A percentile compares a stretch with the other conserved stretches of the same genome.
Evolutionary conservation across 1,140 invertebrate genomes (phyloP).

Genomic region (Brachystomella parvula): DNA sequence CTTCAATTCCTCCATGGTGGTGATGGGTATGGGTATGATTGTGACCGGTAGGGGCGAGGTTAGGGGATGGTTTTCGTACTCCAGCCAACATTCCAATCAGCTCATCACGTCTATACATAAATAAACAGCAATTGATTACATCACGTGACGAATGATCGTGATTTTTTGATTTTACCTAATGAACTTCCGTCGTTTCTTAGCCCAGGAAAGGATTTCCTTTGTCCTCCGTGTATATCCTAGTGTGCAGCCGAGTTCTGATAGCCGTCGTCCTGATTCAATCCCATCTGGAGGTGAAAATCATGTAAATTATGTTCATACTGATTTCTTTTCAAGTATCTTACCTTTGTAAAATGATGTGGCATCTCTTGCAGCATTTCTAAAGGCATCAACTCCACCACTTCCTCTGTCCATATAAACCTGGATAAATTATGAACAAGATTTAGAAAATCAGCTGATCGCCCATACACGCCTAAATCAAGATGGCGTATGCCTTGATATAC

Average conservation of each 20-base stretch:
- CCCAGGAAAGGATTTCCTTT: slow-evolving; percentile 23
- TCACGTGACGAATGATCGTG: neutral
- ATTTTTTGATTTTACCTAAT: slow-evolving; percentile 11
- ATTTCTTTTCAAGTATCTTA: slow-evolving; percentile 2
- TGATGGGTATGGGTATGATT: neutral
- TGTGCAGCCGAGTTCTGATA: slow-evolving; percentile 13
- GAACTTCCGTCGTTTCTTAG: slow-evolving; percentile 14
- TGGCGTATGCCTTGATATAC: no score
- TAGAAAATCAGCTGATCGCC: neutral
- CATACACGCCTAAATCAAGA: neutral
- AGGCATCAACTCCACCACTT: slow-evolving; percentile 13
- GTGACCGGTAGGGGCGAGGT: neutral
- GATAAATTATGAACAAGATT: neutral
- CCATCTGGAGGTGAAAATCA: slow-evolving; percentile 11
- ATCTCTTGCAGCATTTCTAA: slow-evolving; percentile 19
- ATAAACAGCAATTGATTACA: neutral
- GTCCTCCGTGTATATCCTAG: slow-evolving; percentile 10
- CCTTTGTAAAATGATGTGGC: slow-evolving; percentile 23
- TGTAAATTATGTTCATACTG: neutral
- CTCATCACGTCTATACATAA: neutral
- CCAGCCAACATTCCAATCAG: neutral
- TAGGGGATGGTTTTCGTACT: neutral
- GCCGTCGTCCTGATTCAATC: slow-evolving; percentile 1
- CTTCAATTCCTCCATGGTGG: neutral
- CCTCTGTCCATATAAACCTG: slow-evolving; percentile 20